phyloP scores from a whole-genome alignment of 2,888 invertebrate genomes.

The Brachylomia viminalis region DNA sequence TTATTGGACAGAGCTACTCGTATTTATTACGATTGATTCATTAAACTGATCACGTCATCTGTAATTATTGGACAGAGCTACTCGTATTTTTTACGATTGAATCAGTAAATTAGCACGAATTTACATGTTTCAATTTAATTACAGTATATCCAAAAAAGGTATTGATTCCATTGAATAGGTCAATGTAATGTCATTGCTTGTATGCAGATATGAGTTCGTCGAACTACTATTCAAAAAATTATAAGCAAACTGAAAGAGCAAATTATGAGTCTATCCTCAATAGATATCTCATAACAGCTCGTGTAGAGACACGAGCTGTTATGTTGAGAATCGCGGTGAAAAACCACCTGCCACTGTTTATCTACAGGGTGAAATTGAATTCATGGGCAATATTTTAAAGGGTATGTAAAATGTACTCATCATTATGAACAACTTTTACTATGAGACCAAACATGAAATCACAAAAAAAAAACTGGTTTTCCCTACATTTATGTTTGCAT shows the following conservation, averaged over 20 bases:
- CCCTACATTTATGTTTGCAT: no score
- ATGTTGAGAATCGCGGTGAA: neutral
- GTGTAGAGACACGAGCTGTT: neutral
- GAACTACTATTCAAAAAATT: neutral
- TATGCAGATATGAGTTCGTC: neutral
- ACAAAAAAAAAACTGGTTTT: no score
- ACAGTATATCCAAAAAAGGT: neutral
- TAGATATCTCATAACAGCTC: no score
- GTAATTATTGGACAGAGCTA: slow-evolving; percentile 13
- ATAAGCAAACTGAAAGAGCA: neutral
- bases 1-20: slow-evolving; percentile 13
- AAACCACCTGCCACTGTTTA: neutral
- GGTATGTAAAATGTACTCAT: no score
- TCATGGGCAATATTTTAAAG: no score
- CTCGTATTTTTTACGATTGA: slow-evolving; percentile 24
- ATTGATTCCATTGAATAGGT: neutral
- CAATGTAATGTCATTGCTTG: neutral
- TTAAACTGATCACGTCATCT: no score
- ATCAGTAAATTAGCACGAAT: neutral
- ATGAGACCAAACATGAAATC: no score
- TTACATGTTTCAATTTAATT: neutral
- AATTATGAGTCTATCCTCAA: neutral
- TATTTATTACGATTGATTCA: no score
- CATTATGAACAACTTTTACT: no score
- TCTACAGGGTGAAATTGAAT: no score